Conservation (phyloP, 2,888 invertebrate species). For the Tryphoninae sp. region DNA sequence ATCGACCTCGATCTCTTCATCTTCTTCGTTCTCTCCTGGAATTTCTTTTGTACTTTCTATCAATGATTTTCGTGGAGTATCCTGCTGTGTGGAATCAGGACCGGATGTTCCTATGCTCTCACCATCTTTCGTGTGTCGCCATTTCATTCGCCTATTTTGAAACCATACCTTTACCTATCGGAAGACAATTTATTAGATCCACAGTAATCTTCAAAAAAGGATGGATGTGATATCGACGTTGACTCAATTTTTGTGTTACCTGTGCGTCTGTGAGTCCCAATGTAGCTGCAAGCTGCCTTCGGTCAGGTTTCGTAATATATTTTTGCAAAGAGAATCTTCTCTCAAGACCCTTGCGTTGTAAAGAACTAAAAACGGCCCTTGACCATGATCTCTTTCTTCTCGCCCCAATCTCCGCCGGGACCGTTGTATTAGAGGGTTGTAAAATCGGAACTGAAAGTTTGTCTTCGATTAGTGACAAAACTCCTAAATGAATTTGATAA, state of each 20-base stretch:
- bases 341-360: slow-evolving; percentile 96
- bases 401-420: slow-evolving; percentile 83
- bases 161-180: slow-evolving; percentile 95
- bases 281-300: slow-evolving; percentile 94
- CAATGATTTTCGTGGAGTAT: slow-evolving; percentile 49
- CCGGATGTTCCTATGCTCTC: slow-evolving; percentile 65
- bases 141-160: slow-evolving; percentile 95
- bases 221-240: not conserved
- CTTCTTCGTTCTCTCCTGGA: slow-evolving; percentile 65
- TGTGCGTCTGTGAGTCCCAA: slow-evolving; percentile 96
- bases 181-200: slow-evolving; percentile 21
- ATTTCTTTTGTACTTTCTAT: slow-evolving; percentile 38
- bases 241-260: slow-evolving; percentile 81
- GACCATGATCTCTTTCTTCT: slow-evolving; percentile 97
- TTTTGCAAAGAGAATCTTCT: slow-evolving; percentile 96
- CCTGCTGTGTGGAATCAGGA: slow-evolving; percentile 68
- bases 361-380: slow-evolving; percentile 95
- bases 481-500: not conserved
- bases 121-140: slow-evolving; percentile 90
- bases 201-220: slow-evolving; percentile 24
- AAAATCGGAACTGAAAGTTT: slow-evolving; percentile 75
- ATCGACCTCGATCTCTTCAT: slow-evolving; percentile 75
- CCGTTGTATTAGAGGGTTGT: slow-evolving; percentile 78
- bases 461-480: not conserved
- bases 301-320: slow-evolving; percentile 97